Evolutionary conservation across 2,113 vertebrate species (phyloP).

Genomic region (Neodontobutis hainanensis): DNA sequence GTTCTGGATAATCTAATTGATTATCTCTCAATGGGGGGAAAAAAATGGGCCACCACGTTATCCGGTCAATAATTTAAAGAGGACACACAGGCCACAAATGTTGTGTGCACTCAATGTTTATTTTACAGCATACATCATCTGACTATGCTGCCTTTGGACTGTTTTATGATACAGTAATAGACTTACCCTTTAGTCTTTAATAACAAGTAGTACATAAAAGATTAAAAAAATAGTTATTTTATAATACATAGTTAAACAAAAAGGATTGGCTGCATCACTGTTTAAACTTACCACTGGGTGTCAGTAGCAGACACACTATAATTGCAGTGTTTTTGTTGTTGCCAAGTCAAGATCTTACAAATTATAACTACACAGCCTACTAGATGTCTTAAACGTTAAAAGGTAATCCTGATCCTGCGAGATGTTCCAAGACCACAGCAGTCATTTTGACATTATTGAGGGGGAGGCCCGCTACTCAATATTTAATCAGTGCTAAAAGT

Average conservation of each 20-base stretch:
- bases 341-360: not conserved
- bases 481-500: not conserved
- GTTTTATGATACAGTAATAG: too few relatives aligned
- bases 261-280: not conserved
- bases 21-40: slow-evolving; percentile 37
- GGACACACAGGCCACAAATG: slow-evolving; percentile 31
- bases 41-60: slow-evolving; percentile 53
- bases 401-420: slow-evolving; percentile 78
- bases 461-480: not conserved
- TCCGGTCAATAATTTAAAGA: slow-evolving; percentile 70
- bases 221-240: too few relatives aligned
- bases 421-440: not conserved
- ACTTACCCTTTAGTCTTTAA: too few relatives aligned
- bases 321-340: not conserved
- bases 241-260: too few relatives aligned
- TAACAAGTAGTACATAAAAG: too few relatives aligned
- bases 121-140: not conserved
- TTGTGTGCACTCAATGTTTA: too few relatives aligned
- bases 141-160: too few relatives aligned
- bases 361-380: not conserved
- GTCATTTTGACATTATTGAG: not conserved
- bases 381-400: not conserved
- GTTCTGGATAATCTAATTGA: slow-evolving; percentile 68
- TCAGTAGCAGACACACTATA: slow-evolving; percentile 48
- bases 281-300: slow-evolving; percentile 57